Evolutionary conservation across 2,113 vertebrate genomes (phyloP).

Genomic region (Gambusia holbrooki): DNA sequence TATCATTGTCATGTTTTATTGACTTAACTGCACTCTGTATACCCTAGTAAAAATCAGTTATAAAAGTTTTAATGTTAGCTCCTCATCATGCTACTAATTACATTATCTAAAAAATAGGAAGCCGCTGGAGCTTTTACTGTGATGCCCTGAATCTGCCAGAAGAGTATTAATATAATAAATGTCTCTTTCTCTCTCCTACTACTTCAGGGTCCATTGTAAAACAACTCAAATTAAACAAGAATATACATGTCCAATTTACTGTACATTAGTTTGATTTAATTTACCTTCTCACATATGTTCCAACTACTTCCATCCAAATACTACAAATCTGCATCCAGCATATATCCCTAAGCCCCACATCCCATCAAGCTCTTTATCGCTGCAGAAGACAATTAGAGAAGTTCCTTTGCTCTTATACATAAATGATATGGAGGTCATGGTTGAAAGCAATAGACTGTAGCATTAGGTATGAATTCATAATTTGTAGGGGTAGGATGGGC

Average conservation of each 20-base stretch:
- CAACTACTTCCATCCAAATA: not conserved
- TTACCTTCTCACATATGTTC: not conserved
- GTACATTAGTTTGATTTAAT: not conserved
- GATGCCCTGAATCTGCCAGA: slow-evolving; percentile 24
- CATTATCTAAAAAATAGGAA: slow-evolving; percentile 20
- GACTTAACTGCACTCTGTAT: not conserved
- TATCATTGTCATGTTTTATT: not conserved
- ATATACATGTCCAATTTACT: not conserved
- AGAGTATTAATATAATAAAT: slow-evolving; percentile 14
- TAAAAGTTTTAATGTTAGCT: not conserved
- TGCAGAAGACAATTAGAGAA: slow-evolving; percentile 56
- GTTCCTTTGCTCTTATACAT: slow-evolving; percentile 64
- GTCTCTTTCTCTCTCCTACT: slow-evolving; percentile 10
- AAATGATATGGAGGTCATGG: slow-evolving; percentile 68
- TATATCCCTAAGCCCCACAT: not conserved
- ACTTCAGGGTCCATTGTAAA: not conserved
- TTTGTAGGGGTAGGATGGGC: slow-evolving; percentile 66
- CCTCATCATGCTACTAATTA: slow-evolving; percentile 28
- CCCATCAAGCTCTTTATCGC: slow-evolving; percentile 27
- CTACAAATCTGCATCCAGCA: not conserved
- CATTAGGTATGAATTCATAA: slow-evolving; percentile 75
- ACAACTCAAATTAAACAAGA: not conserved
- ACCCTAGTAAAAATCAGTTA: not conserved
- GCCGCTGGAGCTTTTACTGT: slow-evolving; percentile 16
- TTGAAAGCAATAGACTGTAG: slow-evolving; percentile 66